phyloP scores from a whole-genome alignment of 35 echinoderm and acorn worm species.

The Hemicentrotus pulcherrimus region DNA sequence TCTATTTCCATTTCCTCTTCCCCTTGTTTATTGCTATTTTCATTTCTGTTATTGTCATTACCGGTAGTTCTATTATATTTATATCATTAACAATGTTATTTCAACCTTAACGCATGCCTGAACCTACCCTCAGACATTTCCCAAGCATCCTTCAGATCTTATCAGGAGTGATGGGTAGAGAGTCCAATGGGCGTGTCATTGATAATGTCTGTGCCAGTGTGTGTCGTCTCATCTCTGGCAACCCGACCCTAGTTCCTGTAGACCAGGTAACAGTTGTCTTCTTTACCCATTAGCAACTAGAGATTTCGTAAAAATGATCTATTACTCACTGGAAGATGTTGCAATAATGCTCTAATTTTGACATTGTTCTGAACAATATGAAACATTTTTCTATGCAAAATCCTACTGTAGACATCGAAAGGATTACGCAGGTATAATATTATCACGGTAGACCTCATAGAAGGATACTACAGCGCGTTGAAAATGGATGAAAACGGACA shows the following conservation, averaged over 20 bases:
- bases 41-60: too few species aligned
- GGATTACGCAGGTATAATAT: too few species aligned
- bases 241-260: conserved; percentile 80
- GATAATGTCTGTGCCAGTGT: conserved; percentile 94
- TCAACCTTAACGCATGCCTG: neutral
- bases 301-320: neutral
- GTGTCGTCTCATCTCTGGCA: conserved; percentile 81
- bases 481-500: too few species aligned
- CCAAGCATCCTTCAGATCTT: conserved; percentile 72
- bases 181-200: conserved; percentile 64
- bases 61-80: too few species aligned
- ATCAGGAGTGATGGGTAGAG: conserved; percentile 72
- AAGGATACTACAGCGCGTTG: too few species aligned
- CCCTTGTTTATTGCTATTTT: too few species aligned
- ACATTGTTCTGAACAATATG: too few species aligned
- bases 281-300: too few species aligned
- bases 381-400: too few species aligned
- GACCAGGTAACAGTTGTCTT: conserved; percentile 63
- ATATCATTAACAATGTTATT: neutral
- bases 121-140: conserved; percentile 67
- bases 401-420: too few species aligned
- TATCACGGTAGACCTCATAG: too few species aligned
- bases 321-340: neutral
- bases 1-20: too few species aligned
- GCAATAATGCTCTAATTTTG: neutral